phyloP scores from a whole-genome alignment of 1,140 invertebrate genomes.

The Euglossa dilemma region DNA sequence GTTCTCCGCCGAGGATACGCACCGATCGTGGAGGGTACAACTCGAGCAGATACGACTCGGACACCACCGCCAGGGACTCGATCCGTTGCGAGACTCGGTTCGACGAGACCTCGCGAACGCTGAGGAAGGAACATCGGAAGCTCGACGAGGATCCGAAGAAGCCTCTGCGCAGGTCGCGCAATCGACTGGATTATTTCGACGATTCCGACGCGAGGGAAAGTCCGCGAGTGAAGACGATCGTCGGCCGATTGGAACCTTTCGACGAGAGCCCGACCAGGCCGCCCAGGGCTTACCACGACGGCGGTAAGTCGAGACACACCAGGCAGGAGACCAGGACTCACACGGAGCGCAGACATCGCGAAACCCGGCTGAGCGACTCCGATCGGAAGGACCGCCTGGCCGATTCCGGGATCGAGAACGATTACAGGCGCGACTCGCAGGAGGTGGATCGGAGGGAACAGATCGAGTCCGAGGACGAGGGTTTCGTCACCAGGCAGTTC shows the following conservation, averaged over 20 bases:
- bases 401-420: slow-evolving; percentile 91
- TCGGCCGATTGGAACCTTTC: slow-evolving; percentile 69
- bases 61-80: slow-evolving; percentile 78
- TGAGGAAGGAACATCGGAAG: slow-evolving; percentile 70
- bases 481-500: slow-evolving; percentile 85
- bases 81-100: slow-evolving; percentile 71
- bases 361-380: slow-evolving; percentile 75
- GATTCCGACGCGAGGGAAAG: slow-evolving; percentile 75
- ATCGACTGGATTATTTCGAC: slow-evolving; percentile 76
- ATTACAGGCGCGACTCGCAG: slow-evolving; percentile 88
- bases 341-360: slow-evolving; percentile 71
- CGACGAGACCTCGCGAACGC: slow-evolving; percentile 65
- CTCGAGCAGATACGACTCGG: slow-evolving; percentile 78
- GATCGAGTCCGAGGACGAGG: slow-evolving; percentile 85
- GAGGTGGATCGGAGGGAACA: slow-evolving; percentile 81
- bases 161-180: slow-evolving; percentile 73
- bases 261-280: slow-evolving; percentile 73
- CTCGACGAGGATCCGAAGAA: slow-evolving; percentile 75
- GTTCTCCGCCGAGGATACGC: slow-evolving; percentile 73
- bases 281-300: slow-evolving; percentile 76
- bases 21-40: slow-evolving; percentile 72
- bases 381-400: slow-evolving; percentile 85
- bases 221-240: slow-evolving; percentile 67
- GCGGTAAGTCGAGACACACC: slow-evolving; percentile 72
- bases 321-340: slow-evolving; percentile 72